Percentiles rank a stretch among this genome's conserved stretches.
Conservation (phyloP, 2,797 vertebrate genomes). For the Lagocephalus sceleratus region DNA sequence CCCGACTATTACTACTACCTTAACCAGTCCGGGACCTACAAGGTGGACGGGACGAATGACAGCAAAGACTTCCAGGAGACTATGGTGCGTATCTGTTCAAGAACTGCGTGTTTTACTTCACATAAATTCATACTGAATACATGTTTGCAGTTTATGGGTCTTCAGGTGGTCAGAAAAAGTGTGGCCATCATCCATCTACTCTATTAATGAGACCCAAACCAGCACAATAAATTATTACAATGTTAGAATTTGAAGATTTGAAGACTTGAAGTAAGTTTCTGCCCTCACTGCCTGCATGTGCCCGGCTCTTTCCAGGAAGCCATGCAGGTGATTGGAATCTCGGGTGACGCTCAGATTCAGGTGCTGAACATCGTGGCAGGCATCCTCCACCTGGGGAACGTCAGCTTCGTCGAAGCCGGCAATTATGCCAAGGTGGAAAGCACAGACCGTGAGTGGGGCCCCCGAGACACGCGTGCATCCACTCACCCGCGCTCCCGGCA, state of each 20-base stretch:
- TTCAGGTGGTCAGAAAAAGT: too few species aligned
- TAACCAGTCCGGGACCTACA: conserved; percentile 93
- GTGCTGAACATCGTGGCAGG: conserved; percentile 90
- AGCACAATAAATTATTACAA: too few species aligned
- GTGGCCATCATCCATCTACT: too few species aligned
- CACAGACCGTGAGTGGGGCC: conserved; percentile 83
- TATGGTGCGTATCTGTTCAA: conserved; percentile 68
- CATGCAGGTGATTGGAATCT: conserved; percentile 94
- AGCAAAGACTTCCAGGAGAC: conserved; percentile 89
- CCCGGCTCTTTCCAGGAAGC: conserved; percentile 77
- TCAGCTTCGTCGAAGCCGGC: conserved; percentile 88
- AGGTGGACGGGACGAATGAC: conserved; percentile 92
- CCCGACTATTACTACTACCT: conserved; percentile 95
- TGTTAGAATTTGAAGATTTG: too few species aligned
- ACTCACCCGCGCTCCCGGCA: neutral
- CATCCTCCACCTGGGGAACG: conserved; percentile 93
- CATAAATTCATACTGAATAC: neutral
- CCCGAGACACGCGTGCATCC: neutral
- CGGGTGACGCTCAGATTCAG: conserved; percentile 77
- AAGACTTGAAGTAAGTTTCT: too few species aligned
- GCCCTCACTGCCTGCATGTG: conserved; percentile 1
- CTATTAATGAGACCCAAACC: too few species aligned
- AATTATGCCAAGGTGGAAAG: conserved; percentile 93
- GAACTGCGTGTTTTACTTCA: too few species aligned
- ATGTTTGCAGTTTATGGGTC: neutral